Evolutionary conservation across 2,888 invertebrate species (phyloP).

Genomic region (Drosophila ezoana): DNA sequence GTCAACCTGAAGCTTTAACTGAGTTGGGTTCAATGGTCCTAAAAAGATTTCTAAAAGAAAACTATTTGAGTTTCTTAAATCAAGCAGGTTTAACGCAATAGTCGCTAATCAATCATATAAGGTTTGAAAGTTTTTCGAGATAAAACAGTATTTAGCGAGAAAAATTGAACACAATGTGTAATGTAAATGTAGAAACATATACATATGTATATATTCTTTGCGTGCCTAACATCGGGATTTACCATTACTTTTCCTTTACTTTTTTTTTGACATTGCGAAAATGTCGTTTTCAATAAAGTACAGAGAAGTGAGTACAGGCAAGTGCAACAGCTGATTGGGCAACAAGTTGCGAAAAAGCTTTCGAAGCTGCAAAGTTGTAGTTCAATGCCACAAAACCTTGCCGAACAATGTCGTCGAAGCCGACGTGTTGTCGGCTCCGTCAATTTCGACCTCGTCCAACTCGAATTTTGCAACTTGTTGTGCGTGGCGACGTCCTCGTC

Average conservation of each 20-base stretch:
- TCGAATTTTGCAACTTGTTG: slow-evolving; percentile 81
- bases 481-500: slow-evolving; percentile 40
- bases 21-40: slow-evolving; percentile 38
- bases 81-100: neutral
- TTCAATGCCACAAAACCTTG: slow-evolving; percentile 71
- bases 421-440: slow-evolving; percentile 20
- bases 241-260: neutral
- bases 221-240: neutral
- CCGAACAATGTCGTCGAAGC: slow-evolving; percentile 32
- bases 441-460: slow-evolving; percentile 47
- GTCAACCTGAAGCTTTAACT: neutral
- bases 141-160: too few species aligned
- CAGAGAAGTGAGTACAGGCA: slow-evolving; percentile 9
- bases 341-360: slow-evolving; percentile 84
- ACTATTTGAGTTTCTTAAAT: neutral
- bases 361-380: slow-evolving; percentile 63
- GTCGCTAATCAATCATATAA: too few species aligned
- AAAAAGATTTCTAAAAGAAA: neutral
- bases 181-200: neutral
- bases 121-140: too few species aligned
- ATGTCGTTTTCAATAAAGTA: slow-evolving; percentile 6
- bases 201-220: neutral
- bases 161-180: neutral
- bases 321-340: slow-evolving; percentile 83
- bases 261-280: slow-evolving; percentile 16